Conservation (phyloP, 2,888 invertebrate species). For the Drosophila niveifrons region DNA sequence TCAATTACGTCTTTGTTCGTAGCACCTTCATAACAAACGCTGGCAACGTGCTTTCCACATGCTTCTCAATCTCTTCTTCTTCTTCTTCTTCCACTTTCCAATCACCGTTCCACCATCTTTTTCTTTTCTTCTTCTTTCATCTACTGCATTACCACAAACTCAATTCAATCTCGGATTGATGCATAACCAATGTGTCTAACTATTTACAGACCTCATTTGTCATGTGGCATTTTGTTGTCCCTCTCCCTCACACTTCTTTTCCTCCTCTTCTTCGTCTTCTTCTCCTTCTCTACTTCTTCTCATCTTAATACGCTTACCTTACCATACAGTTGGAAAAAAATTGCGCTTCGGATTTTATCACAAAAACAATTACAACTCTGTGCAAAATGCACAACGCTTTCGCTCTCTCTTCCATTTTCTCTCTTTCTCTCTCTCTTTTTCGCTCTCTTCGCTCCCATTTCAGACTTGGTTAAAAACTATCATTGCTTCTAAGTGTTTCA, state of each 20-base stretch:
- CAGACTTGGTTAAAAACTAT: conserved; percentile 47
- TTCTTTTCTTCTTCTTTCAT: conserved; percentile 8
- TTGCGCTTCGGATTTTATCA: conserved; percentile 81
- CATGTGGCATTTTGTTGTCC: conserved; percentile 21
- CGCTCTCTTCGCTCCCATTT: conserved; percentile 6
- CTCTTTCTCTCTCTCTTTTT: conserved; percentile 3
- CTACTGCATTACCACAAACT: conserved; percentile 4
- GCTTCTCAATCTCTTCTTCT: neutral
- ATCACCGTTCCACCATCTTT: conserved; percentile 1
- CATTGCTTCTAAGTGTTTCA: conserved; percentile 63
- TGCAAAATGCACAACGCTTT: conserved; percentile 46
- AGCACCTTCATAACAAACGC: conserved; percentile 83
- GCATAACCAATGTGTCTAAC: conserved; percentile 27
- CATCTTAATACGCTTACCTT: conserved; percentile 56
- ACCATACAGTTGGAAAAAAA: conserved; percentile 77
- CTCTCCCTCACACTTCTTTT: neutral
- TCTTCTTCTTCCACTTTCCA: conserved; percentile 9
- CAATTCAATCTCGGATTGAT: neutral
- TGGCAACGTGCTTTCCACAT: conserved; percentile 45
- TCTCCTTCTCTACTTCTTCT: neutral
- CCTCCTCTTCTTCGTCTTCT: neutral
- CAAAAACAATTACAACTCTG: conserved; percentile 78
- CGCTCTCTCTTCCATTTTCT: neutral
- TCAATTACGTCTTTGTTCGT: conserved; percentile 85
- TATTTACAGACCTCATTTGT: conserved; percentile 59